These are phyloP conservation scores for Protobothrops mucrosquamatus DNA, from an alignment of 2,113 vertebrate species.

Conservation along the genomic window DNA sequence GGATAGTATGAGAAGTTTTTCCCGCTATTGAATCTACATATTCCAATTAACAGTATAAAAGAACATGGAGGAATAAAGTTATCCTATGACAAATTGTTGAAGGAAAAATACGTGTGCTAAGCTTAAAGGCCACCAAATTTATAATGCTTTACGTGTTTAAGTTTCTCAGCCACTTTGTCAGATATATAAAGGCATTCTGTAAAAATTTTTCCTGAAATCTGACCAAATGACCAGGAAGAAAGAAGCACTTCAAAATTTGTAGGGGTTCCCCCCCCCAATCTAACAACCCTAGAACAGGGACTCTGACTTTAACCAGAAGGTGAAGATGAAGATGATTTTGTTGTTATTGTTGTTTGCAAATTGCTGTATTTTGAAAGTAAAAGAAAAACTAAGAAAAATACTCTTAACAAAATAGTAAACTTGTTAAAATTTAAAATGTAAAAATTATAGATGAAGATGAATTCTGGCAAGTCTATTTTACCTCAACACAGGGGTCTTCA, in stretches of 20 bases:
- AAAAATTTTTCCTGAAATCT: neutral
- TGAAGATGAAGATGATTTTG: neutral
- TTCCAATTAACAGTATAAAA: neutral
- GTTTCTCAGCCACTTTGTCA: neutral
- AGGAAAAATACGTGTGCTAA: neutral
- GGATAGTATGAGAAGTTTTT: neutral
- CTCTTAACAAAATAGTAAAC: neutral
- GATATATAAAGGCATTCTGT: neutral
- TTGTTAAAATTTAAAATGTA: neutral
- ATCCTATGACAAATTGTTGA: neutral
- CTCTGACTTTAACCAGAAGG: neutral
- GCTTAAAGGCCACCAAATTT: neutral
- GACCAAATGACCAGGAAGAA: neutral
- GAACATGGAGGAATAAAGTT: neutral
- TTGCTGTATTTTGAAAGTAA: neutral
- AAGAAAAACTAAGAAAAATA: neutral
- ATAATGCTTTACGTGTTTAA: neutral
- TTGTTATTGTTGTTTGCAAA: neutral
- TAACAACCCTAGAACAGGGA: too few relatives aligned
- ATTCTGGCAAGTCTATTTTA: neutral
- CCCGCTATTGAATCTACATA: neutral
- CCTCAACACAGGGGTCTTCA: neutral
- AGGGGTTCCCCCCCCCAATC: too few relatives aligned
- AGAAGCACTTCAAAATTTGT: neutral
- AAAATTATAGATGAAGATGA: neutral